A percentile compares a stretch with the other conserved stretches of the same genome.
Conservation (phyloP, 2,888 invertebrate genomes). For the Phyllotreta cruciferae region DNA sequence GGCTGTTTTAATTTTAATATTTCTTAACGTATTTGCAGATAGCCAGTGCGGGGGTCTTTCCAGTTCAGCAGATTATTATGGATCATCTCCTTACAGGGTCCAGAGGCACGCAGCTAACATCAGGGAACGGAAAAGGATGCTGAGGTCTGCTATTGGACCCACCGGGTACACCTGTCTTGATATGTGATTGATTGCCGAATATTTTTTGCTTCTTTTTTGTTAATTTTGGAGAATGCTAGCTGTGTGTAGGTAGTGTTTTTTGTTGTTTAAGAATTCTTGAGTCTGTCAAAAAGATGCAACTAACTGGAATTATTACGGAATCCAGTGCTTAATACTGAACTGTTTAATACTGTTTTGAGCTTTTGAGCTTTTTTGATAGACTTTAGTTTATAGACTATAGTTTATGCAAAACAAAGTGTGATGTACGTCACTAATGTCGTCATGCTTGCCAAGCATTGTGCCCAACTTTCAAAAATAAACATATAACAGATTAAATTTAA, state of each 20-base stretch:
- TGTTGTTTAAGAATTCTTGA: slow-evolving; percentile 21
- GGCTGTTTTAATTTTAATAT: neutral
- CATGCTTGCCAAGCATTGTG: too few species aligned
- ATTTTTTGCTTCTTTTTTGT: slow-evolving; percentile 36
- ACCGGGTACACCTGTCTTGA: slow-evolving; percentile 71
- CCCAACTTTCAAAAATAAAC: too few species aligned
- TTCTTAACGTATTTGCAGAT: slow-evolving; percentile 30
- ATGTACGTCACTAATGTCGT: too few species aligned
- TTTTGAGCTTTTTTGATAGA: too few species aligned
- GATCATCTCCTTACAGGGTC: slow-evolving; percentile 82
- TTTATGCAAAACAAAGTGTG: too few species aligned
- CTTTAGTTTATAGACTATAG: too few species aligned
- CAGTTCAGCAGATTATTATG: slow-evolving; percentile 69
- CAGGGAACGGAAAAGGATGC: slow-evolving; percentile 96
- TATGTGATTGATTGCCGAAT: slow-evolving; percentile 46
- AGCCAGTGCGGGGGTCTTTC: slow-evolving; percentile 48
- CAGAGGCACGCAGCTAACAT: slow-evolving; percentile 95
- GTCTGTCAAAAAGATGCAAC: neutral
- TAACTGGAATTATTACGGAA: neutral
- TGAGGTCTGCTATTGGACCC: slow-evolving; percentile 86
- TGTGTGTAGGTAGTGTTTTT: slow-evolving; percentile 30
- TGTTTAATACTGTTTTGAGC: too few species aligned
- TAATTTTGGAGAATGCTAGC: slow-evolving; percentile 18
- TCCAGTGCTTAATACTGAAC: too few species aligned
- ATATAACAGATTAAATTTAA: too few species aligned